Evolutionary conservation across 2,797 vertebrate genomes (phyloP).

Genomic region (Dipus sagitta): DNA sequence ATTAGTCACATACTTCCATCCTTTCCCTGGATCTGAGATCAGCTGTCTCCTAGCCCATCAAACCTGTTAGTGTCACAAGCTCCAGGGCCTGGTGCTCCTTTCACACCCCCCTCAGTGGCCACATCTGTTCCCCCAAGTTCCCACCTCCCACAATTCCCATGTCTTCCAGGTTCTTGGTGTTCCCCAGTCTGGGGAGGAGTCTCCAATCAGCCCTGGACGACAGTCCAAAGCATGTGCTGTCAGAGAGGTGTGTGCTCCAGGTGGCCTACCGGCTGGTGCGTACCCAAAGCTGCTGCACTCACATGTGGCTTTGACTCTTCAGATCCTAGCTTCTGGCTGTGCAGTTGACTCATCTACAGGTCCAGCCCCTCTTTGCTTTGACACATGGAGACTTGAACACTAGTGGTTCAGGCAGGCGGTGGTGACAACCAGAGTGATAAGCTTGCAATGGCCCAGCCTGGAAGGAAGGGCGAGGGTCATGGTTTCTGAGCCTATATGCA

Average conservation of each 20-base stretch:
- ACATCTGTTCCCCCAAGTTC: background rate
- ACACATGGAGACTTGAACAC: too few species aligned
- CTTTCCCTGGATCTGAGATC: background rate
- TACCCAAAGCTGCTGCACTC: background rate
- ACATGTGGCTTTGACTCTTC: fast-evolving
- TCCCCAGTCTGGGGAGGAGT: constrained; percentile 92
- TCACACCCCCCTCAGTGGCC: background rate
- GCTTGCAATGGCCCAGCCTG: background rate
- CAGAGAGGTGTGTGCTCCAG: constrained; percentile 91
- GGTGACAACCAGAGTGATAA: background rate
- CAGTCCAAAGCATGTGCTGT: constrained; percentile 78
- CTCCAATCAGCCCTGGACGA: constrained; percentile 90
- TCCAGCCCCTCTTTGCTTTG: background rate
- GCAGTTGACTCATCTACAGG: background rate
- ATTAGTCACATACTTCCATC: background rate
- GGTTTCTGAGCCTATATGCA: background rate
- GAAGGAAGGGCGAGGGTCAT: background rate
- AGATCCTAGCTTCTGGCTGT: background rate
- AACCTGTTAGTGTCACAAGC: background rate
- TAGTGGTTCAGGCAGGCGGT: background rate
- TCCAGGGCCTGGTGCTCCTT: too few species aligned
- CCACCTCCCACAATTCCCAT: background rate
- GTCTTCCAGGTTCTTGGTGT: constrained; percentile 93
- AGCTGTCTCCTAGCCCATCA: background rate
- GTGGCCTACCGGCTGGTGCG: constrained; percentile 92